phyloP scores from a whole-genome alignment of 2,113 vertebrate species.

The Hepsetus odoe region DNA sequence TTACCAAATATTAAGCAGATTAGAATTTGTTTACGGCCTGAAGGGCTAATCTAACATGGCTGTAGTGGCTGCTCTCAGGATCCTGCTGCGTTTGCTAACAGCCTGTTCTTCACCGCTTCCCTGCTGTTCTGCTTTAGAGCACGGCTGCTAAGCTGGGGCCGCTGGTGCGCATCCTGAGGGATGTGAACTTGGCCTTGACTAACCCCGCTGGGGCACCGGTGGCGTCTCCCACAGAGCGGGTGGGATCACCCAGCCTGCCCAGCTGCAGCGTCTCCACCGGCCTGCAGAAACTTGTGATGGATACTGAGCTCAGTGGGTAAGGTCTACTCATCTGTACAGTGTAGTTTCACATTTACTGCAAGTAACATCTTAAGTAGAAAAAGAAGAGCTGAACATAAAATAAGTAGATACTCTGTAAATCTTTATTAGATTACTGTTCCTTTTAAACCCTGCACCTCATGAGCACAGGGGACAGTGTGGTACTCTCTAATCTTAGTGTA shows the following conservation, averaged over 20 bases:
- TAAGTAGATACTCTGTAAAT: no score
- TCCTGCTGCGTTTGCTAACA: neutral
- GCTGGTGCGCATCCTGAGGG: slow-evolving; percentile 90
- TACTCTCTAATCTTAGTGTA: no score
- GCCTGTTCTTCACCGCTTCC: neutral
- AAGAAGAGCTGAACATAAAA: no score
- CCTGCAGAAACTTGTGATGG: slow-evolving; percentile 88
- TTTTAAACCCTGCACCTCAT: no score
- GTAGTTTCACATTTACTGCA: neutral
- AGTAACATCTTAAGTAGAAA: no score
- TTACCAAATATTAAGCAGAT: neutral
- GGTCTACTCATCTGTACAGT: slow-evolving; percentile 23
- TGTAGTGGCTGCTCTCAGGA: neutral
- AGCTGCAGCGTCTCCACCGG: slow-evolving; percentile 82
- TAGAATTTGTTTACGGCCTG: neutral
- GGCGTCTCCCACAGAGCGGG: slow-evolving; percentile 72
- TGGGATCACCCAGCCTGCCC: slow-evolving; percentile 75
- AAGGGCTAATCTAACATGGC: neutral
- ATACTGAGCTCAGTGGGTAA: slow-evolving; percentile 86
- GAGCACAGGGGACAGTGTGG: no score
- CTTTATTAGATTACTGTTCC: no score
- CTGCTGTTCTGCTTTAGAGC: slow-evolving; percentile 65
- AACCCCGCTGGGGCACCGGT: slow-evolving; percentile 84
- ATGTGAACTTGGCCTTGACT: slow-evolving; percentile 84
- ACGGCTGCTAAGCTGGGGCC: slow-evolving; percentile 87